phyloP scores from a whole-genome alignment of 2,797 vertebrate genomes.

The Pseudomugil gertrudae region DNA sequence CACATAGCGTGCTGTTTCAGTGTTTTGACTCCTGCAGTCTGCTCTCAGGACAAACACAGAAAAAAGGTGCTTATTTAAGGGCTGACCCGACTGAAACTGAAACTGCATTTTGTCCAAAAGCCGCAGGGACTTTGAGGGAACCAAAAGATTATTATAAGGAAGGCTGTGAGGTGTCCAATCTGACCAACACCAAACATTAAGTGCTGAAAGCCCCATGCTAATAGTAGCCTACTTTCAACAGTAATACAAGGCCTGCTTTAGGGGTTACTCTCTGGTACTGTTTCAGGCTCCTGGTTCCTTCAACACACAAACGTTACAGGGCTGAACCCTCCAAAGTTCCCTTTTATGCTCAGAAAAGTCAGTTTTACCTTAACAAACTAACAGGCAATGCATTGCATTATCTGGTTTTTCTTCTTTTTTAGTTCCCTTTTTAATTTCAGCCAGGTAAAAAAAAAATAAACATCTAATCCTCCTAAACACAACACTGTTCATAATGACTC shows the following conservation, averaged over 20 bases:
- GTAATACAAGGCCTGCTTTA: background rate
- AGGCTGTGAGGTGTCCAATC: background rate
- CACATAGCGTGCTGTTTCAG: constrained; percentile 28
- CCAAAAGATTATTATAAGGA: background rate
- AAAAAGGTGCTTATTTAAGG: constrained; percentile 9
- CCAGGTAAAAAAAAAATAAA: background rate
- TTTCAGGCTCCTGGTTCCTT: too few species aligned
- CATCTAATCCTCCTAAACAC: background rate
- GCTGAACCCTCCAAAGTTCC: background rate
- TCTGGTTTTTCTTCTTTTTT: background rate
- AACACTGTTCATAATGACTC: background rate
- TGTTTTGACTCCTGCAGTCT: constrained; percentile 58
- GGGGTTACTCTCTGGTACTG: background rate
- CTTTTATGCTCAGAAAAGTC: too few species aligned
- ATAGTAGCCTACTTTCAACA: background rate
- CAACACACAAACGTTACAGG: background rate
- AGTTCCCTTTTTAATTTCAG: background rate
- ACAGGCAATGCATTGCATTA: background rate
- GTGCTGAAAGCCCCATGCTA: background rate
- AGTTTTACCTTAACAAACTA: background rate
- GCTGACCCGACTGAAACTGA: background rate
- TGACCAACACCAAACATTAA: background rate
- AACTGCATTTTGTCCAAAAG: background rate
- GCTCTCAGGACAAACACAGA: constrained; percentile 30
- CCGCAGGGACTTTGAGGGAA: background rate